Percentiles rank a stretch among this genome's conserved stretches.
Evolutionary conservation across 2,888 invertebrate species (phyloP).

Genomic region (Galeruca laticollis): DNA sequence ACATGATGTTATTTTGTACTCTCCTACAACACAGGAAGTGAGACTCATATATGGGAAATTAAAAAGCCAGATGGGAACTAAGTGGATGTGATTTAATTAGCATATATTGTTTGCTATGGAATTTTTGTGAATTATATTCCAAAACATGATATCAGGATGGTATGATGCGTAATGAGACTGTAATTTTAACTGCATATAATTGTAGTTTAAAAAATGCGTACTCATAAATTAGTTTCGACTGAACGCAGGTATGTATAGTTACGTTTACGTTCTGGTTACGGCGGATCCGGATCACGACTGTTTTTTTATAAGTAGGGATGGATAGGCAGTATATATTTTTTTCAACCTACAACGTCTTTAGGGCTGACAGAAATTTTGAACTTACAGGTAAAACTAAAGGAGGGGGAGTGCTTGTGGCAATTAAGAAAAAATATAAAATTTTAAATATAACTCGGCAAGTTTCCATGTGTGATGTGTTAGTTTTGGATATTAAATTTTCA

Average conservation of each 20-base stretch:
- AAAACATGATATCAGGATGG: conserved; percentile 17
- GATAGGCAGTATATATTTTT: not conserved
- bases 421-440: too few species aligned
- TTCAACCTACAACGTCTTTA: not conserved
- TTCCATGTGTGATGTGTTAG: too few species aligned
- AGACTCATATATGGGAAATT: conserved; percentile 40
- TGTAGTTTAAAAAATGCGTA: conserved; percentile 1
- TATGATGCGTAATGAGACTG: not conserved
- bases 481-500: too few species aligned
- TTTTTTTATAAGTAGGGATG: not conserved
- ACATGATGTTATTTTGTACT: conserved; percentile 30
- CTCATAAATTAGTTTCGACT: not conserved
- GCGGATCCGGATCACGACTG: not conserved
- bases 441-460: too few species aligned
- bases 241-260: not conserved
- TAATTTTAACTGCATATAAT: conserved; percentile 5
- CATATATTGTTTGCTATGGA: conserved; percentile 19
- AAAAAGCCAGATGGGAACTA: conserved; percentile 40
- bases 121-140: conserved; percentile 15
- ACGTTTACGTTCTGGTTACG: not conserved
- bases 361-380: too few species aligned
- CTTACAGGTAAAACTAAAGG: too few species aligned
- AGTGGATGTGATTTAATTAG: conserved; percentile 23
- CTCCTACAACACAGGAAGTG: conserved; percentile 38
- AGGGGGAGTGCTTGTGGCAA: too few species aligned